A percentile compares a stretch with the other conserved stretches of the same genome.
Evolutionary conservation across 2,797 vertebrate genomes (phyloP).

Genomic region (Sparus aurata): DNA sequence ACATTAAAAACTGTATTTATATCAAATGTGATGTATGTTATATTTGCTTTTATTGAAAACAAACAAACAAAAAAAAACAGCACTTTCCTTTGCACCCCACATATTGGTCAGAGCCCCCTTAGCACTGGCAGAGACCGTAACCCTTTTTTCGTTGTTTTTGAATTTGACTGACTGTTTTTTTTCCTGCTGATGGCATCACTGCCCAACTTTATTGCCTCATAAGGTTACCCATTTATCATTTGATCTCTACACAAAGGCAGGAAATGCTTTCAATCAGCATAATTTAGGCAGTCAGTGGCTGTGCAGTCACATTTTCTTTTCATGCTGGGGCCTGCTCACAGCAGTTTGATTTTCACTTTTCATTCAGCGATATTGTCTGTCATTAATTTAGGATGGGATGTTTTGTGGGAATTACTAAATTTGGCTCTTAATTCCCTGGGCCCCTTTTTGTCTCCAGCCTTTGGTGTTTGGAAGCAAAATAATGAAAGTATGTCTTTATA

Average conservation of each 20-base stretch:
- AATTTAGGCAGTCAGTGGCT: neutral
- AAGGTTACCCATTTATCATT: constrained; percentile 37
- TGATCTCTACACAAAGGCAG: constrained; percentile 20
- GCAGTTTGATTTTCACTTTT: neutral
- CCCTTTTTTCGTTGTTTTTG: neutral
- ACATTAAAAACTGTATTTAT: no score
- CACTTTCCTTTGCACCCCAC: no score
- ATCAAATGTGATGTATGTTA: no score
- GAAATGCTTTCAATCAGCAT: constrained; percentile 27
- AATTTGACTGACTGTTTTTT: constrained; percentile 15
- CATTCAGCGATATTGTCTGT: neutral
- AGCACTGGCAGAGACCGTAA: neutral
- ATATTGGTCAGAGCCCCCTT: no score
- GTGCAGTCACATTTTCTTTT: neutral
- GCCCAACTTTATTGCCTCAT: constrained; percentile 31
- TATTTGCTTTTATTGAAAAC: no score
- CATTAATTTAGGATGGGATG: neutral
- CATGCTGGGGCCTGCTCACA: neutral
- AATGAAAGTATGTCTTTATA: neutral
- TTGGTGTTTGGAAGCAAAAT: neutral
- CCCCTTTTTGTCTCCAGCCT: neutral
- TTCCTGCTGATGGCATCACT: constrained; percentile 20
- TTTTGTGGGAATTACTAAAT: neutral
- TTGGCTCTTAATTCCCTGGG: neutral
- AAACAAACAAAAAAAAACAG: no score